These are phyloP conservation scores for Corythaixoides concolor DNA, from an alignment of 2,113 vertebrate genomes.

Conservation along the genomic window DNA sequence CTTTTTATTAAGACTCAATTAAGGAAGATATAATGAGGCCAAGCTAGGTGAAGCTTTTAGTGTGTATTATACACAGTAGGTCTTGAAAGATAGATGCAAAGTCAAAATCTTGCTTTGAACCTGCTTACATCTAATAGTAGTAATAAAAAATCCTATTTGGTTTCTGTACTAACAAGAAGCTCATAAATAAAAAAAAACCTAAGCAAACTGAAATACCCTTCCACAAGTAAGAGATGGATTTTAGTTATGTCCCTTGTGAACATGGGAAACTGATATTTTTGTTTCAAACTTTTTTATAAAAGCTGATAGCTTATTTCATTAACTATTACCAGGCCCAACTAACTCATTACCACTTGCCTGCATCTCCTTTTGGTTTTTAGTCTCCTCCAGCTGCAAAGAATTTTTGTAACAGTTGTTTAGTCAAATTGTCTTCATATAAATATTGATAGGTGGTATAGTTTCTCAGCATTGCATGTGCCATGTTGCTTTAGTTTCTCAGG, in stretches of 20 bases:
- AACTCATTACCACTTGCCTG: not conserved
- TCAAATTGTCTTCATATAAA: not conserved
- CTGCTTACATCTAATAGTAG: not conserved
- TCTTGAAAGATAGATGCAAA: slow-evolving; percentile 53
- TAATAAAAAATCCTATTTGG: not conserved
- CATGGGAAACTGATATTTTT: slow-evolving; percentile 67
- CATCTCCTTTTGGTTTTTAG: not conserved
- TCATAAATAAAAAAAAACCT: not conserved
- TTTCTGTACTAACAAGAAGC: slow-evolving; percentile 14
- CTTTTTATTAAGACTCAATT: slow-evolving; percentile 62
- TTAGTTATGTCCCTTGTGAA: not conserved
- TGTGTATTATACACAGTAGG: not conserved
- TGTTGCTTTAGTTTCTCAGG: not conserved
- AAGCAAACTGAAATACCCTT: not conserved
- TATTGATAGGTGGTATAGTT: not conserved
- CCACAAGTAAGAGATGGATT: slow-evolving; percentile 47
- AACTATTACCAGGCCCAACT: slow-evolving; percentile 52
- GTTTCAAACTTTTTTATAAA: slow-evolving; percentile 35
- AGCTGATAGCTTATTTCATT: slow-evolving; percentile 41
- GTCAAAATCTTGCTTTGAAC: slow-evolving; percentile 47
- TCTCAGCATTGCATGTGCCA: not conserved
- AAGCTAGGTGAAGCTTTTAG: slow-evolving; percentile 40
- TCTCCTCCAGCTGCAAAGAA: not conserved
- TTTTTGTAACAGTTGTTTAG: not conserved
- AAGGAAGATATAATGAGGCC: slow-evolving; percentile 55